Evolutionary conservation across 2,888 invertebrate species (phyloP).

Genomic region (Calliopum simillimum): DNA sequence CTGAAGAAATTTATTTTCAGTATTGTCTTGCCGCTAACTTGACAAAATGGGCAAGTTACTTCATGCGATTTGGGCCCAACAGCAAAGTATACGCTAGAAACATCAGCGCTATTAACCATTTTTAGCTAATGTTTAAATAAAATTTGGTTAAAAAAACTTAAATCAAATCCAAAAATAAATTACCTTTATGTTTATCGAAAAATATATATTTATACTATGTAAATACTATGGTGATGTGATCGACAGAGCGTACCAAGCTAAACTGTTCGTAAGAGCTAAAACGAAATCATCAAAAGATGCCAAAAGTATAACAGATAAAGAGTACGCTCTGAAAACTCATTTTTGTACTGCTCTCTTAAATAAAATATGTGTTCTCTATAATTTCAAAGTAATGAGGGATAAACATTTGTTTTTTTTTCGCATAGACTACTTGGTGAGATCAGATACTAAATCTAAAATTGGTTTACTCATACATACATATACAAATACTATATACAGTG

Average conservation of each 20-base stretch:
- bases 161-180: not conserved
- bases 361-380: too few species aligned
- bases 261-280: not conserved
- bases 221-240: not conserved
- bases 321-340: too few species aligned
- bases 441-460: too few species aligned
- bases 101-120: too few species aligned
- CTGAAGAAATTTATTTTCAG: conserved; percentile 54
- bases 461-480: too few species aligned
- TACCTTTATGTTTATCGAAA: not conserved
- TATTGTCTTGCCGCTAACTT: conserved; percentile 55
- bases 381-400: too few species aligned
- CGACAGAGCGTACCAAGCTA: not conserved
- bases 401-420: too few species aligned
- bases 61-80: conserved; percentile 62
- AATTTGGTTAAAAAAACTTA: not conserved
- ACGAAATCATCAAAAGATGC: not conserved
- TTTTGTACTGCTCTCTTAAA: too few species aligned
- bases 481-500: too few species aligned
- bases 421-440: too few species aligned
- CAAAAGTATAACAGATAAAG: too few species aligned
- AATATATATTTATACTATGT: not conserved
- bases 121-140: too few species aligned
- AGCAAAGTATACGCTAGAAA: conserved; percentile 56
- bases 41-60: conserved; percentile 62